Conservation (phyloP, 2,888 invertebrate species). For the Dasypogon diadema region DNA sequence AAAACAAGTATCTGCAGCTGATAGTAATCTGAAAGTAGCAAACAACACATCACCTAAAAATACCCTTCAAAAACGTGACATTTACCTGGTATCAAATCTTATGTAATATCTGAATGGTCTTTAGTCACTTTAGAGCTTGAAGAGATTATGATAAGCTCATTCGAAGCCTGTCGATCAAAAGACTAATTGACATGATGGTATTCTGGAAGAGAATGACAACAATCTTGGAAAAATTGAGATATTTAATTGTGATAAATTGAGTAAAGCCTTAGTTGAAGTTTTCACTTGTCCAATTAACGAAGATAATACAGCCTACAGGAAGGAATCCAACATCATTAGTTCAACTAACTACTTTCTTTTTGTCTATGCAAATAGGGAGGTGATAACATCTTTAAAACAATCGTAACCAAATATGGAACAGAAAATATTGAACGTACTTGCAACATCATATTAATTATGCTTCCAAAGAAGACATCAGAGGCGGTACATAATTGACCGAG, state of each 20-base stretch:
- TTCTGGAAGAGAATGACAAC: conserved; percentile 23
- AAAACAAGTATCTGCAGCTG: too few species aligned
- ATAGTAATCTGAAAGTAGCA: neutral
- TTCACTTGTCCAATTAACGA: conserved; percentile 46
- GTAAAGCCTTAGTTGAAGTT: conserved; percentile 4
- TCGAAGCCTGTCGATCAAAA: conserved; percentile 40
- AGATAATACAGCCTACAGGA: conserved; percentile 12
- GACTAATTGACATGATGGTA: conserved; percentile 38
- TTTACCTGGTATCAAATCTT: neutral
- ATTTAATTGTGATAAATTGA: conserved; percentile 44
- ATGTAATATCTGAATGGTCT: neutral
- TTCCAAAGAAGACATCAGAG: conserved; percentile 39
- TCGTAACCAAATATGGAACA: conserved; percentile 39
- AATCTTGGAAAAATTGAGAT: conserved; percentile 32
- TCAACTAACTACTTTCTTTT: conserved; percentile 38
- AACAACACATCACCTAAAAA: neutral
- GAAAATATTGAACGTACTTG: conserved; percentile 39
- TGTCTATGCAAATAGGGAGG: conserved; percentile 41
- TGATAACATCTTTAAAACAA: conserved; percentile 30
- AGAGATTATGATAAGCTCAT: conserved; percentile 36
- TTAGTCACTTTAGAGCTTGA: neutral
- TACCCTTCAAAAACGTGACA: neutral
- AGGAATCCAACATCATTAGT: conserved; percentile 17
- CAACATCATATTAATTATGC: conserved; percentile 32
- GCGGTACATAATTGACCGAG: conserved; percentile 31